phyloP scores from a whole-genome alignment of 2,888 invertebrate species.

The Phaonia tiefii region DNA sequence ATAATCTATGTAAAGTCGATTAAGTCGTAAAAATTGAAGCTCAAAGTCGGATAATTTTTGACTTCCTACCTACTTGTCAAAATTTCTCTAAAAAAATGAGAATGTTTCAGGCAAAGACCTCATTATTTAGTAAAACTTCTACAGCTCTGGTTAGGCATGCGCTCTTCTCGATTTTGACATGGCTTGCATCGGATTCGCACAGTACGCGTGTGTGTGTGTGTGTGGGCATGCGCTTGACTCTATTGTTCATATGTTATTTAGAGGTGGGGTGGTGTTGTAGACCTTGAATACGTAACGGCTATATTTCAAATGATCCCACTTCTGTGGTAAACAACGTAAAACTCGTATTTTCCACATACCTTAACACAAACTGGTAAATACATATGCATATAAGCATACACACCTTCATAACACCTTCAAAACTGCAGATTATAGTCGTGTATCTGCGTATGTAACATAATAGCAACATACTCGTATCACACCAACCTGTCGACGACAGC shows the following conservation, averaged over 20 bases:
- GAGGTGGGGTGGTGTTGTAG: slow-evolving; percentile 61
- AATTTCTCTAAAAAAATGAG: no score
- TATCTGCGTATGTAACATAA: neutral
- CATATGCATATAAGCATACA: neutral
- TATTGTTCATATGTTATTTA: slow-evolving; percentile 23
- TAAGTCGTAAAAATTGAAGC: no score
- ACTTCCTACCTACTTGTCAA: no score
- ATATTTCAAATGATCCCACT: slow-evolving; percentile 59
- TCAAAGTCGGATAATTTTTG: no score
- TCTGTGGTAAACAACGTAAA: slow-evolving; percentile 47
- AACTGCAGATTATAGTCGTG: neutral
- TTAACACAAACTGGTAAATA: no score
- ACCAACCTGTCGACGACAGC: slow-evolving; percentile 40
- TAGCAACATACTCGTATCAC: slow-evolving; percentile 12
- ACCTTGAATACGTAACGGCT: slow-evolving; percentile 72
- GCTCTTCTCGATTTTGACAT: no score
- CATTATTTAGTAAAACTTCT: no score
- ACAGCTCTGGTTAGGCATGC: no score
- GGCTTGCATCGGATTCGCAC: neutral
- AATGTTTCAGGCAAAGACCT: no score
- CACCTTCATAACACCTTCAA: neutral
- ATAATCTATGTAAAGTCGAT: no score
- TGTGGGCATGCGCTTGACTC: neutral
- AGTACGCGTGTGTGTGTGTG: neutral
- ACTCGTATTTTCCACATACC: neutral